Evolutionary conservation across 2,797 vertebrate genomes (phyloP), one percentile per base, ranked within the genome.

Genomic region (Halcyon leucocephala): DNA sequence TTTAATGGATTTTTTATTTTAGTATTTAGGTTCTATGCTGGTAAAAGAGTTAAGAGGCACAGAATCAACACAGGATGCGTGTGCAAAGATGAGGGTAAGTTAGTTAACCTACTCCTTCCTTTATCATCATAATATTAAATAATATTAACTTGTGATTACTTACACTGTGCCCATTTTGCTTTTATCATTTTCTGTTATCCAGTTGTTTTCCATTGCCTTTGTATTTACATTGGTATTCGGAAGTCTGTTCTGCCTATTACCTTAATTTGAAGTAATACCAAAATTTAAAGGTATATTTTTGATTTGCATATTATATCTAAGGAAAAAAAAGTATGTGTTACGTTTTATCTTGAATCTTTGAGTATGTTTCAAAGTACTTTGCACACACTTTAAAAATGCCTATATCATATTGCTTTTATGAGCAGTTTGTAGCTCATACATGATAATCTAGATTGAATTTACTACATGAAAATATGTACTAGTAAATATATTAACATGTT

Each of bases 1-100:
- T 91, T 94, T 58, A 86, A 71, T 93, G 94, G 42, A 39, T 94
- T 96, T 97, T 97, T 88, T 96, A 52, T 95, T 95, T 95, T 97
- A 99, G 99, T 99, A 99, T 98, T 98, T 99, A 98, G 99, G 99
- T 96, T 99, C 99, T 93, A 99, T 99, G 99, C 98, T 99, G 98
- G 99, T 99, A 93, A 99, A 99, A 97, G 99, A 99, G 97, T 98
- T 99, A 95, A 98, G 99, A 98, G 99, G 99, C 55, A 99, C 99
- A 11, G 99, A 99, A 94, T 99, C 99, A 73, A 99, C 99, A 86
- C 99, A 99, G 96, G 99, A 99, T 82, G 99, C 99, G 4, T 99
- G 99, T 95, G 99, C 99, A 96, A 99, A 99, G 98, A 99, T 99
- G 99, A 98, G 99, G 99, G 99, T 99, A 99, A 98, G 98, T 98